A percentile compares a stretch with the other conserved stretches of the same genome.
Conservation (phyloP, 1,140 invertebrate genomes). For the Phenacoccus solenopsis region DNA sequence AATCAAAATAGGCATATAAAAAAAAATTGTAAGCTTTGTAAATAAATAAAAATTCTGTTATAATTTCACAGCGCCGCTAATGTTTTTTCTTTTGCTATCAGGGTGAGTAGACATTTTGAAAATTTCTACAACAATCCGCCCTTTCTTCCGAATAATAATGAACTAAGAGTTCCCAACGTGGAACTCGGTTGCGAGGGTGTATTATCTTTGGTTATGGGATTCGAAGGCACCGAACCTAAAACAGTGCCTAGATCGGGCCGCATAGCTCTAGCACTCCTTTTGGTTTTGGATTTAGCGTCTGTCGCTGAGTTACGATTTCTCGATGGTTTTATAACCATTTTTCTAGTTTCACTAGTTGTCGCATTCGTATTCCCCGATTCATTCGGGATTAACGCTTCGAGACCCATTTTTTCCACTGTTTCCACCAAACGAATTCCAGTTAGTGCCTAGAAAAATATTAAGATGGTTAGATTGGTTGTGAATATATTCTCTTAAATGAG, state of each 20-base stretch:
- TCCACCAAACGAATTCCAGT: constrained; percentile 45
- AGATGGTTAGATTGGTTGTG: too few relatives aligned
- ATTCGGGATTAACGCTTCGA: constrained; percentile 48
- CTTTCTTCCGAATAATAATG: constrained; percentile 65
- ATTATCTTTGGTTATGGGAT: constrained; percentile 27
- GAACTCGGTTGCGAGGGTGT: constrained; percentile 30
- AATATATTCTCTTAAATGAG: too few relatives aligned
- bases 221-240: constrained; percentile 31
- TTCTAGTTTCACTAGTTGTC: constrained; percentile 30
- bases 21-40: constrained; percentile 2
- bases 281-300: constrained; percentile 28
- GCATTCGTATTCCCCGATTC: constrained; percentile 34
- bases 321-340: constrained; percentile 39
- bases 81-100: not conserved
- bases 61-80: not conserved
- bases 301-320: constrained; percentile 27
- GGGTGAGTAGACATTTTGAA: not conserved
- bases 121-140: constrained; percentile 55
- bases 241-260: constrained; percentile 34
- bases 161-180: constrained; percentile 62
- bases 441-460: constrained; percentile 26
- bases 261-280: constrained; percentile 23
- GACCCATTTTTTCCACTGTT: constrained; percentile 52
- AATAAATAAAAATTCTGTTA: constrained; percentile 1
- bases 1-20: not conserved